Conservation (phyloP, 2,113 vertebrate species). For the Sebastes fasciatus region DNA sequence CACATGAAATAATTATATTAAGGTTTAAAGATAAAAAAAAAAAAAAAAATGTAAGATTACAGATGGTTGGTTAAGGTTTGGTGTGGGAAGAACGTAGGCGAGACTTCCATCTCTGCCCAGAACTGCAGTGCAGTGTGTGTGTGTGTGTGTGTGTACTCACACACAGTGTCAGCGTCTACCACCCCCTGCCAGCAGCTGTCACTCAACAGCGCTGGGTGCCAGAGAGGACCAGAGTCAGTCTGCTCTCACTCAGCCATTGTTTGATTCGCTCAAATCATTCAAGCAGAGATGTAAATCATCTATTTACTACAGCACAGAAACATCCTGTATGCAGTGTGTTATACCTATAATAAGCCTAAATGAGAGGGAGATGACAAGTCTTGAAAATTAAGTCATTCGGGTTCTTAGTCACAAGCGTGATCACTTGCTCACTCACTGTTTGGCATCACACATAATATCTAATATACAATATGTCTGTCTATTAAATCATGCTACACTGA, state of each 20-base stretch:
- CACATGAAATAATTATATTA: too few relatives aligned
- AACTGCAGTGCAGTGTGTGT: neutral
- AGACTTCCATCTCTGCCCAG: neutral
- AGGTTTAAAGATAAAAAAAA: neutral
- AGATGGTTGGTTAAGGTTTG: neutral
- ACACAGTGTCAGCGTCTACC: conserved; percentile 45
- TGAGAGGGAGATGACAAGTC: conserved; percentile 16
- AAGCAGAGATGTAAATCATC: conserved; percentile 13
- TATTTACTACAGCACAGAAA: conserved; percentile 12
- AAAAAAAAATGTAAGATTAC: neutral
- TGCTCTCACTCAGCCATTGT: conserved; percentile 43
- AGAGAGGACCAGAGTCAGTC: conserved; percentile 46
- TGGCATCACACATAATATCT: neutral
- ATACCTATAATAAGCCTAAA: conserved; percentile 14
- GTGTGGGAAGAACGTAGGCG: neutral
- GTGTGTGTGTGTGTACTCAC: neutral
- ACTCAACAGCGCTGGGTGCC: conserved; percentile 54
- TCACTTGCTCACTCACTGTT: conserved; percentile 13
- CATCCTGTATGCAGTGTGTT: conserved; percentile 3
- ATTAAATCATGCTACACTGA: too few relatives aligned
- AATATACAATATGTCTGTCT: neutral
- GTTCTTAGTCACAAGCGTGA: conserved; percentile 35
- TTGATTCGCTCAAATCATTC: conserved; percentile 21
- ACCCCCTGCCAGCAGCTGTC: conserved; percentile 66
- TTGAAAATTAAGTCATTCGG: neutral